Percentiles rank a stretch among this genome's conserved stretches.
Evolutionary conservation across 2,113 vertebrate genomes (phyloP).

Genomic region (Paralichthys olivaceus): DNA sequence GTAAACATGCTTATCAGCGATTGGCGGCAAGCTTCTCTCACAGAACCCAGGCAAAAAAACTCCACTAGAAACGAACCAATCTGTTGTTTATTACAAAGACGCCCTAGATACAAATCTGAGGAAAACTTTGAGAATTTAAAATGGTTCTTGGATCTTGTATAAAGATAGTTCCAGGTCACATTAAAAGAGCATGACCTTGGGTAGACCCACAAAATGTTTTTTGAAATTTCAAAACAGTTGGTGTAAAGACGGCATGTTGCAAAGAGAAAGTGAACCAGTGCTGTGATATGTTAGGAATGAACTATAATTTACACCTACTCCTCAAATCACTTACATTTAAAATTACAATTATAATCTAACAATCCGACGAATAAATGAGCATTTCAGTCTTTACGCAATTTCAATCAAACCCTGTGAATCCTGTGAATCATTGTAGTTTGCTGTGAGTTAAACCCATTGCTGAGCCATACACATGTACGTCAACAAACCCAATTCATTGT

Average conservation of each 20-base stretch:
- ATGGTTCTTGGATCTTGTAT: not conserved
- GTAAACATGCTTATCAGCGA: slow-evolving; percentile 43
- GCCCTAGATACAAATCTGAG: not conserved
- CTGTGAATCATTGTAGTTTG: no score
- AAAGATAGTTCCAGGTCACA: not conserved
- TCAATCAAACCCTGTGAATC: no score
- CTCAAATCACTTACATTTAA: not conserved
- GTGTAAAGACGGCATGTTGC: not conserved
- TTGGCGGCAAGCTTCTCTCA: slow-evolving; percentile 32
- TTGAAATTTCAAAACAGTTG: not conserved
- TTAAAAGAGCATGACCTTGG: not conserved
- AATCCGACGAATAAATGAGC: not conserved
- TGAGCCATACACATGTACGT: no score
- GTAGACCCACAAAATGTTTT: not conserved
- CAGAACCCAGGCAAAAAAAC: slow-evolving; percentile 8
- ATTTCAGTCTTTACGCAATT: not conserved
- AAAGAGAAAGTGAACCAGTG: not conserved
- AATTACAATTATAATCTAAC: not conserved
- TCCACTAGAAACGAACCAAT: not conserved
- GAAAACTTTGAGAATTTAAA: not conserved
- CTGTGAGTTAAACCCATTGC: no score
- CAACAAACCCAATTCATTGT: no score
- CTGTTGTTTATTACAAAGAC: slow-evolving; percentile 1
- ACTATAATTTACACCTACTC: no score
- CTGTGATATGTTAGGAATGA: no score